These are phyloP conservation scores for Brienomyrus longianalis DNA, from an alignment of 2,113 vertebrate genomes.

Conservation along the genomic window DNA sequence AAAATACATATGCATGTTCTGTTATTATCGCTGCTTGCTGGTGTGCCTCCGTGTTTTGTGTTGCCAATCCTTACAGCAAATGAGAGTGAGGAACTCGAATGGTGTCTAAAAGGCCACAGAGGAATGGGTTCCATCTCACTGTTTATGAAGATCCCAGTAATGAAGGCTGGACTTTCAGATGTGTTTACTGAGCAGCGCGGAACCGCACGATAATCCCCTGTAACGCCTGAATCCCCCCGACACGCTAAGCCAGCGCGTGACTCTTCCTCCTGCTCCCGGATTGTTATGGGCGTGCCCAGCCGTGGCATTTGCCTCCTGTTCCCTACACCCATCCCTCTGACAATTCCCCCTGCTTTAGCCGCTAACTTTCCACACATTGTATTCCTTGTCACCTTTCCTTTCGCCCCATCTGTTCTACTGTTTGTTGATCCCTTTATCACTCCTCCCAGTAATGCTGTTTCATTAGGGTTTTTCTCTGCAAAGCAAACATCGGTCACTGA, in stretches of 20 bases:
- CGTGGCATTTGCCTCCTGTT: neutral
- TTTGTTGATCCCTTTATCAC: neutral
- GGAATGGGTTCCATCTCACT: neutral
- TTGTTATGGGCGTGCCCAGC: neutral
- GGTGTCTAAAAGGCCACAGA: neutral
- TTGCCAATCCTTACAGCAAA: neutral
- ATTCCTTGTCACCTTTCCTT: neutral
- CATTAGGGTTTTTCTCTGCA: neutral
- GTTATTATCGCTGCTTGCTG: neutral
- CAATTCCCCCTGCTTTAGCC: neutral
- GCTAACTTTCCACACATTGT: neutral
- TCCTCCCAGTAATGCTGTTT: neutral
- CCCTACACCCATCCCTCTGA: neutral
- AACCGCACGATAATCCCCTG: neutral
- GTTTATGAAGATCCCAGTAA: neutral
- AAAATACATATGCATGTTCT: neutral
- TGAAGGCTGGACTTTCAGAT: neutral
- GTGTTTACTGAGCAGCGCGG: neutral
- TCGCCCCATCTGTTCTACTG: neutral
- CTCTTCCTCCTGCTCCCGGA: neutral
- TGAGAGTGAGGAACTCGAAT: neutral
- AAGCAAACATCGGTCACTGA: neutral
- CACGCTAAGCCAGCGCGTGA: neutral
- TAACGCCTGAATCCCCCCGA: neutral
- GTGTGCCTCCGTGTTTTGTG: neutral